phyloP scores from a whole-genome alignment of 2,888 invertebrate species.

The Glaucopsyche alexis region DNA sequence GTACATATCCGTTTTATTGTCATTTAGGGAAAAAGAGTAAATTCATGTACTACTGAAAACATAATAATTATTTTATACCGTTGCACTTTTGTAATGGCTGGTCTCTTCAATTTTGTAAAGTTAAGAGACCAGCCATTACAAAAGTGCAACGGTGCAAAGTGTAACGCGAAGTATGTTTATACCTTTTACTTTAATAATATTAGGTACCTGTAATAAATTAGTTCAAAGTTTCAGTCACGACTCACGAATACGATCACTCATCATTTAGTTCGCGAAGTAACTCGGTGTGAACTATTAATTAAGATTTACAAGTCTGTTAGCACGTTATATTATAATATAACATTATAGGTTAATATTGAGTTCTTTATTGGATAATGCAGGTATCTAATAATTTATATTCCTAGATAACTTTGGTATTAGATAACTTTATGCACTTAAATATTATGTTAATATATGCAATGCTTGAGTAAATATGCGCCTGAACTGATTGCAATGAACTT shows the following conservation, averaged over 20 bases:
- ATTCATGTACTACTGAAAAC: no score
- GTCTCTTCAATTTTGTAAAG: no score
- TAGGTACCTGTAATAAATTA: no score
- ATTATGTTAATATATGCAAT: not conserved
- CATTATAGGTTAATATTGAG: constrained; percentile 30
- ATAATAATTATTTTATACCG: no score
- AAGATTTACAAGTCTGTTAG: constrained; percentile 30
- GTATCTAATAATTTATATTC: not conserved
- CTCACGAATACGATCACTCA: not conserved
- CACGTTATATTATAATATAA: constrained; percentile 15
- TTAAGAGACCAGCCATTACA: no score
- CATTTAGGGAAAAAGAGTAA: no score
- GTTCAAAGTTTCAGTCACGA: not conserved
- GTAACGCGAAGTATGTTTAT: no score
- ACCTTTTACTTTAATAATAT: no score
- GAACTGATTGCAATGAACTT: constrained; percentile 3
- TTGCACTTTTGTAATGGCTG: no score
- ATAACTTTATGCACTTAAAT: not conserved
- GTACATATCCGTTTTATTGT: no score
- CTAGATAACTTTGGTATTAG: not conserved
- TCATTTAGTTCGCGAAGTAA: not conserved
- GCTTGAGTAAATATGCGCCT: not conserved
- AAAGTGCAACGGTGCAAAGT: no score
- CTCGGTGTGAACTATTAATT: constrained; percentile 30
- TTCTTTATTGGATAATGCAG: not conserved